phyloP scores from a whole-genome alignment of 2,888 invertebrate genomes.

The Cataglyphis albicans region DNA sequence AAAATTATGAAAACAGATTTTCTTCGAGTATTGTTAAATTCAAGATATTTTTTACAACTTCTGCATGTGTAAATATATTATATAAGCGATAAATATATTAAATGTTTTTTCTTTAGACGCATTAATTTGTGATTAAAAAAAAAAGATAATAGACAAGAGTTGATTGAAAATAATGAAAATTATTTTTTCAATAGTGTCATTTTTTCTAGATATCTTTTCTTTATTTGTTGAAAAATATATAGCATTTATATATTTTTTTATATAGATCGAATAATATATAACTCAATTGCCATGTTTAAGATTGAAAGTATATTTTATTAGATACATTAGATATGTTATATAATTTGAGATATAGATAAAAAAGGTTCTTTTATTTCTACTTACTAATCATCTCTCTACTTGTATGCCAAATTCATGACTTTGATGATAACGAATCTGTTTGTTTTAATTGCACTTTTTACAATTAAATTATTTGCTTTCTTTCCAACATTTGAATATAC shows the following conservation, averaged over 20 bases:
- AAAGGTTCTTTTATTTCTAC: neutral
- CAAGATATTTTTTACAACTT: conserved; percentile 65
- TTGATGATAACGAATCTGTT: neutral
- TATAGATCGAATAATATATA: neutral
- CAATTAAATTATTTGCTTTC: neutral
- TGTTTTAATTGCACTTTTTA: neutral
- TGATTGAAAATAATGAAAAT: conserved; percentile 81
- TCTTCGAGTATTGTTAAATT: neutral
- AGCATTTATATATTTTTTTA: conserved; percentile 10
- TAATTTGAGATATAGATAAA: neutral
- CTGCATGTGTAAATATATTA: conserved; percentile 67
- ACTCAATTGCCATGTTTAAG: neutral
- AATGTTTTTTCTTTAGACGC: conserved; percentile 75
- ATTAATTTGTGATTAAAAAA: conserved; percentile 77
- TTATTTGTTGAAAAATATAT: conserved; percentile 29
- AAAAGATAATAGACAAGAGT: conserved; percentile 73
- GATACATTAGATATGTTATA: neutral
- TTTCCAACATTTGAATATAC: neutral
- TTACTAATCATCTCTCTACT: neutral
- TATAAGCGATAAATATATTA: conserved; percentile 68
- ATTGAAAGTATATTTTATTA: neutral
- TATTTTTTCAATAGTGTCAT: conserved; percentile 83
- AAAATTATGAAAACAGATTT: conserved; percentile 48
- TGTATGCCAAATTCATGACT: neutral
- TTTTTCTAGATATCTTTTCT: conserved; percentile 70